phyloP scores from a whole-genome alignment of 1,140 invertebrate genomes.

The Cyphomyrmex costatus region DNA sequence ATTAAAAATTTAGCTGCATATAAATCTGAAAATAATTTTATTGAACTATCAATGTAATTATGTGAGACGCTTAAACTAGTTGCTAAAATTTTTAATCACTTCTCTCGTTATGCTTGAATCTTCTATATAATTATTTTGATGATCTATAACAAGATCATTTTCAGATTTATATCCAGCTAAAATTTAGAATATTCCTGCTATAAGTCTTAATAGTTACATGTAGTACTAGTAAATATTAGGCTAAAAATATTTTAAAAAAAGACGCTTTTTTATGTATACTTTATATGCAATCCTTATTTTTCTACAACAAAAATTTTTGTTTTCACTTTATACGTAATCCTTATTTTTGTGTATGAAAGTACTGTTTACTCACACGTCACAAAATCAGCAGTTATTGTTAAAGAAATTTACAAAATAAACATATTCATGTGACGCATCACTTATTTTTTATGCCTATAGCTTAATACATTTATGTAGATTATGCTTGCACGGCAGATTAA shows the following conservation, averaged over 20 bases:
- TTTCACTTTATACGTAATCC: neutral
- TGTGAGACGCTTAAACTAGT: too few relatives aligned
- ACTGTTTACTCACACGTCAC: neutral
- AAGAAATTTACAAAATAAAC: neutral
- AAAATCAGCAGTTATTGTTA: slow-evolving; percentile 14
- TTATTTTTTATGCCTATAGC: neutral
- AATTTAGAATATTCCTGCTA: neutral
- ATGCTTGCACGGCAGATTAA: neutral
- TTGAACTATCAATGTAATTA: too few relatives aligned
- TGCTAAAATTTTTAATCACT: too few relatives aligned
- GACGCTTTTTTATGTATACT: neutral
- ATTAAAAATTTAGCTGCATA: too few relatives aligned
- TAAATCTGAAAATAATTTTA: too few relatives aligned
- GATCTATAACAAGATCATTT: too few relatives aligned
- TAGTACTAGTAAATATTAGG: too few relatives aligned
- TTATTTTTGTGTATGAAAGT: neutral
- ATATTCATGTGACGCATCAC: neutral
- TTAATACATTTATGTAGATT: neutral
- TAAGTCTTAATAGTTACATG: neutral
- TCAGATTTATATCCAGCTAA: too few relatives aligned
- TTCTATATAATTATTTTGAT: too few relatives aligned
- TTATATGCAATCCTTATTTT: too few relatives aligned
- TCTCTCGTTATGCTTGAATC: too few relatives aligned
- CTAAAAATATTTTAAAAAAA: neutral
- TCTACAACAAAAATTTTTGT: neutral